Conservation (phyloP, 2,797 vertebrate genomes). For the Apodemus agrarius region DNA sequence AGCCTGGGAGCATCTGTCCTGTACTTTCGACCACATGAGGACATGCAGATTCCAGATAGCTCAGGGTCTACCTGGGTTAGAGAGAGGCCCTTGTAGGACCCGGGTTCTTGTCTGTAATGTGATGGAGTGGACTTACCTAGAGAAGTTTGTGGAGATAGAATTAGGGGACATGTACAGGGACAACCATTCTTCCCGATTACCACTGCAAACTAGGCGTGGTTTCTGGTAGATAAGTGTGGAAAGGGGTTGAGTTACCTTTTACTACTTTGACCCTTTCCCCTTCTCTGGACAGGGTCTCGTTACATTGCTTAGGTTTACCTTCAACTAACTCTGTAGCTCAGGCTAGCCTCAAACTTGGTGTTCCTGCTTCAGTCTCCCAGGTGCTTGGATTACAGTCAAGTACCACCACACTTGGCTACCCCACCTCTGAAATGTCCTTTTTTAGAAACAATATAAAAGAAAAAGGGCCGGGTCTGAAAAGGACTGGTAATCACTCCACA, state of each 20-base stretch:
- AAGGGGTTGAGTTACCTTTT: background rate
- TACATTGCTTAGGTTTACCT: background rate
- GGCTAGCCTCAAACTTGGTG: background rate
- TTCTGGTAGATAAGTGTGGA: background rate
- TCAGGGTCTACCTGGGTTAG: background rate
- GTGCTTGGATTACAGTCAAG: background rate
- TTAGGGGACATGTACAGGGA: background rate
- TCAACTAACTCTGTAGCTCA: background rate
- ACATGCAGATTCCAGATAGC: background rate
- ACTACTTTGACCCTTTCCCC: fast-evolving
- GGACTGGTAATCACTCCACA: background rate
- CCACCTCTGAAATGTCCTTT: constrained; percentile 7
- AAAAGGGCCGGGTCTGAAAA: background rate
- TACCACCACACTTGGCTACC: background rate
- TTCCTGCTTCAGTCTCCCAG: background rate
- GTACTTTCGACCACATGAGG: background rate
- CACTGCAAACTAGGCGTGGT: background rate
- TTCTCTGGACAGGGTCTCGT: background rate
- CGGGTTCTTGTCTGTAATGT: background rate
- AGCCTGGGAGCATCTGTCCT: background rate
- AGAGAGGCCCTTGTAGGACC: background rate
- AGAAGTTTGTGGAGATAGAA: background rate
- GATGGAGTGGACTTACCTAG: background rate
- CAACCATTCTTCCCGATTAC: background rate
- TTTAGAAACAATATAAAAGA: constrained; percentile 20